Evolutionary conservation across 2,113 vertebrate species (phyloP).

Genomic region (Zootoca vivipara): DNA sequence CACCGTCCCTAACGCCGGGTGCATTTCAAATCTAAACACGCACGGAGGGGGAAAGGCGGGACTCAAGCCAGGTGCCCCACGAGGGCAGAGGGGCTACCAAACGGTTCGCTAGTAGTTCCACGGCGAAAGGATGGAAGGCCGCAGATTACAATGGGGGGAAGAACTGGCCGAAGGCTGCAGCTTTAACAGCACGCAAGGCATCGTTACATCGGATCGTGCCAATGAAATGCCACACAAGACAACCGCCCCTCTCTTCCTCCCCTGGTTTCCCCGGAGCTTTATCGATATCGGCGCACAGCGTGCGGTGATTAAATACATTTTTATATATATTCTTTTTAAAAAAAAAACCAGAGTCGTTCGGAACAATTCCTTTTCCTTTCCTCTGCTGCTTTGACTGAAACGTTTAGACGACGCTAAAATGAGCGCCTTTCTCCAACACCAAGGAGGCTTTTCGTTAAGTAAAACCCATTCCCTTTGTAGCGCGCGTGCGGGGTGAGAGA

Average conservation of each 20-base stretch:
- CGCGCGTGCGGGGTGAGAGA: not conserved
- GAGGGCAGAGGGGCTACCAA: not conserved
- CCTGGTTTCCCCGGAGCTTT: not conserved
- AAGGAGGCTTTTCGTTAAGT: not conserved
- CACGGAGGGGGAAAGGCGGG: not conserved
- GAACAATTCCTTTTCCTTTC: not conserved
- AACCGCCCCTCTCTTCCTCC: not conserved
- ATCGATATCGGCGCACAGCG: not conserved
- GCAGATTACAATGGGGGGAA: not conserved
- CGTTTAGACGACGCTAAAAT: not conserved
- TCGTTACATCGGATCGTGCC: not conserved
- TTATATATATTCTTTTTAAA: no score
- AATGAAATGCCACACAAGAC: not conserved
- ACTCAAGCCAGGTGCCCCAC: not conserved
- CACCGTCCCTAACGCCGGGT: not conserved
- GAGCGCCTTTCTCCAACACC: not conserved
- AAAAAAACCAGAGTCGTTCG: not conserved
- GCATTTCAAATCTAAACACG: conserved; percentile 11
- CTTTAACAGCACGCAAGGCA: not conserved
- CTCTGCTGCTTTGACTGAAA: not conserved
- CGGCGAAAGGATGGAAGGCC: not conserved
- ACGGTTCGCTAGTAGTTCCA: not conserved
- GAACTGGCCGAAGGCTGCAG: not conserved
- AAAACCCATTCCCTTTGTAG: not conserved
- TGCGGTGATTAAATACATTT: not conserved